phyloP scores from a whole-genome alignment of 2,888 invertebrate genomes.

The Auanema sp. region DNA sequence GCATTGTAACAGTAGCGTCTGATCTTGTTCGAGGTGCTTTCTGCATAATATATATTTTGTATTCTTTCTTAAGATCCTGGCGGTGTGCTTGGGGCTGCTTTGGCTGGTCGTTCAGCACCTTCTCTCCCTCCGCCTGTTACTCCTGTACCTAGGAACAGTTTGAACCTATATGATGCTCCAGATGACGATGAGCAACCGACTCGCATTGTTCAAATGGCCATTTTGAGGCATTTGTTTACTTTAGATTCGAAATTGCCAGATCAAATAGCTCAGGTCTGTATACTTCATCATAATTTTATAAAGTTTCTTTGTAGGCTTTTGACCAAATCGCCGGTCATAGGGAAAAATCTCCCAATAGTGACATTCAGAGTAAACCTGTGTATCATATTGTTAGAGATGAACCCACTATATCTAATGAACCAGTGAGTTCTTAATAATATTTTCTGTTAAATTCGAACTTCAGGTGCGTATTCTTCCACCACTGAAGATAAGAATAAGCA shows the following conservation, averaged over 20 bases:
- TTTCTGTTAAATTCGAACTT: no score
- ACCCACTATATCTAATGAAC: no score
- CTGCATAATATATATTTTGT: no score
- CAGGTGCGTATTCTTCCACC: background rate
- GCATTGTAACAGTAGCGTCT: background rate
- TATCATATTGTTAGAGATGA: no score
- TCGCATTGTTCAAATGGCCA: background rate
- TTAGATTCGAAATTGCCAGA: background rate
- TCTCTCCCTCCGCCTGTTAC: background rate
- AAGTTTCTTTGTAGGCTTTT: no score
- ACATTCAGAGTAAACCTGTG: no score
- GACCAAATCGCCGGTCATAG: no score
- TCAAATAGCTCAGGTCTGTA: background rate
- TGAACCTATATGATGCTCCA: background rate
- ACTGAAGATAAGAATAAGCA: background rate
- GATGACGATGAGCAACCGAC: background rate
- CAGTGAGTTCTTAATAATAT: no score
- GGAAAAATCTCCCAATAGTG: no score
- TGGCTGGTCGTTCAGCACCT: background rate
- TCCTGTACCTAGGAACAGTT: background rate
- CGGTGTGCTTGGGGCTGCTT: background rate
- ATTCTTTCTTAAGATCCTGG: constrained; percentile 4
- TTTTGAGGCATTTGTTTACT: background rate
- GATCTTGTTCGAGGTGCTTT: constrained; percentile 3
- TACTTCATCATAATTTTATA: no score